Conservation (phyloP, 2,797 vertebrate species). For the Columba guinea region DNA sequence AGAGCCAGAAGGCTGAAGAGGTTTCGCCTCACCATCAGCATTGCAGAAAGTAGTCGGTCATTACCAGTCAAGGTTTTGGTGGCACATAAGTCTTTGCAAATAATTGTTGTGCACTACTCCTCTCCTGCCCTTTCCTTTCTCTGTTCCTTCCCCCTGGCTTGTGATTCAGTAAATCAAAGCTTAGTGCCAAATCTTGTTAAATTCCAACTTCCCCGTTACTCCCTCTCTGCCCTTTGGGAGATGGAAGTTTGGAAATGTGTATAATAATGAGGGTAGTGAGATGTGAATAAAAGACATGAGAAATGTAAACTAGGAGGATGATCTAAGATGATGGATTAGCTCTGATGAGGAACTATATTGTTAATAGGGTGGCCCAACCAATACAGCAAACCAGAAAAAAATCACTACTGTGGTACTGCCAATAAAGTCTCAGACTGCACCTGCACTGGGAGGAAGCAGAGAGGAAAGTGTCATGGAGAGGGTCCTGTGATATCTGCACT, state of each 20-base stretch:
- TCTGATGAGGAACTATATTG: background rate
- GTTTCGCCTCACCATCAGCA: background rate
- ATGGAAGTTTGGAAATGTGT: slow-evolving; percentile 47
- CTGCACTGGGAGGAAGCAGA: background rate
- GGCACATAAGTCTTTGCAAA: background rate
- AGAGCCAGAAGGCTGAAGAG: background rate
- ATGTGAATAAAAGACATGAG: slow-evolving; percentile 19
- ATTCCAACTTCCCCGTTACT: slow-evolving; percentile 27
- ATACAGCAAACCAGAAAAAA: background rate
- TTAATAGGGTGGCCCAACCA: background rate
- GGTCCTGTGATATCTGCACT: background rate
- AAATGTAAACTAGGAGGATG: slow-evolving; percentile 46
- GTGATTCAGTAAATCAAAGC: slow-evolving; percentile 65
- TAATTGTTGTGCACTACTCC: background rate
- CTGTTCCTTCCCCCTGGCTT: background rate
- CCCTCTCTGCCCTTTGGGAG: slow-evolving; percentile 46
- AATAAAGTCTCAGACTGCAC: background rate
- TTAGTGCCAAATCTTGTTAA: slow-evolving; percentile 42
- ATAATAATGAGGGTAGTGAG: slow-evolving; percentile 32
- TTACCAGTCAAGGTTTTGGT: background rate
- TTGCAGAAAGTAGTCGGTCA: background rate
- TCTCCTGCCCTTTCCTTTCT: slow-evolving; percentile 30
- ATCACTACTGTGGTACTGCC: background rate
- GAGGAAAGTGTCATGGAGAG: background rate
- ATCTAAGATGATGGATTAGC: slow-evolving; percentile 51